A percentile compares a stretch with the other conserved stretches of the same genome.
Conservation (phyloP, 1,140 invertebrate genomes). For the Popillia japonica region DNA sequence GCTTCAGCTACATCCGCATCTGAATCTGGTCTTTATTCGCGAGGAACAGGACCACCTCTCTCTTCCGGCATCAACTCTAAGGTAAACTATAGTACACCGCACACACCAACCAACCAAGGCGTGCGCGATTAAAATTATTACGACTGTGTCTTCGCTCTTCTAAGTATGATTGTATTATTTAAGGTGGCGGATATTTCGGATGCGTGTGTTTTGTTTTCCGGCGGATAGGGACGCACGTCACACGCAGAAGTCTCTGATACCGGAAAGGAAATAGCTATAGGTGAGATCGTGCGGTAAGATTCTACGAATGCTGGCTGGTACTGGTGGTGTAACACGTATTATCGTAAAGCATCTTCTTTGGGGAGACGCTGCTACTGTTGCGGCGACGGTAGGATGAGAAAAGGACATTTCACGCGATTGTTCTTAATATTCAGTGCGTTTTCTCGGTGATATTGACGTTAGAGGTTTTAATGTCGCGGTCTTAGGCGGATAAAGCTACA, state of each 20-base stretch:
- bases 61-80: neutral
- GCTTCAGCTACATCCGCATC: slow-evolving; percentile 16
- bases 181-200: slow-evolving; percentile 15
- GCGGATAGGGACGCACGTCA: neutral
- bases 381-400: neutral
- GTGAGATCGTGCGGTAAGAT: neutral
- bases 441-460: slow-evolving; percentile 26
- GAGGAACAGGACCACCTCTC: neutral
- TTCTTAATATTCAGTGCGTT: slow-evolving; percentile 34
- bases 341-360: slow-evolving; percentile 24
- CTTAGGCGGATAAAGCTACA: slow-evolving; percentile 9
- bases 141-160: neutral
- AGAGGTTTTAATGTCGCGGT: slow-evolving; percentile 24
- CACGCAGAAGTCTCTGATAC: neutral
- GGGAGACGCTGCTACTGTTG: neutral
- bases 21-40: slow-evolving; percentile 8
- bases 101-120: neutral
- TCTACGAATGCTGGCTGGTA: neutral
- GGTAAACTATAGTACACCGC: neutral
- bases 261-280: neutral
- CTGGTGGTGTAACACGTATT: neutral
- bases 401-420: slow-evolving; percentile 25
- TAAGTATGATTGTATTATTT: slow-evolving; percentile 34
- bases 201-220: slow-evolving; percentile 24
- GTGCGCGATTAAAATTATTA: slow-evolving; percentile 22